Conservation (phyloP, 2,797 vertebrate genomes). For the Cyprinodon diabolis region DNA sequence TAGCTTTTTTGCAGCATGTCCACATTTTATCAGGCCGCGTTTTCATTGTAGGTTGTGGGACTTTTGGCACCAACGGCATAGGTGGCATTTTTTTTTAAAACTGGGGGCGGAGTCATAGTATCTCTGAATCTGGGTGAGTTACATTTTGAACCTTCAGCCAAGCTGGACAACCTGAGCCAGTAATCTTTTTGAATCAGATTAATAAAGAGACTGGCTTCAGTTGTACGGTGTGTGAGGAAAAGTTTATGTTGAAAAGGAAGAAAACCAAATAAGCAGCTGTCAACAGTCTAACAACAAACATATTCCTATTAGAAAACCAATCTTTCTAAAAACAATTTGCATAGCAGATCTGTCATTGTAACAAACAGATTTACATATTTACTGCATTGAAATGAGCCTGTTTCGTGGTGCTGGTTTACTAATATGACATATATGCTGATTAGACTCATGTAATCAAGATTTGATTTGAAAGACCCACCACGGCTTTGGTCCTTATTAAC, state of each 20-base stretch:
- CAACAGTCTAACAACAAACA: neutral
- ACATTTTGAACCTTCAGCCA: neutral
- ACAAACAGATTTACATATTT: neutral
- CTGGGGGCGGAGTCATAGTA: no score
- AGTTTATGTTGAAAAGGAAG: neutral
- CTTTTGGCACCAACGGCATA: no score
- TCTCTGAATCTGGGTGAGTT: no score
- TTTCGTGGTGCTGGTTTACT: slow-evolving; percentile 16
- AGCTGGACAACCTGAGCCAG: neutral
- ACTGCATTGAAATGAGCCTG: slow-evolving; percentile 14
- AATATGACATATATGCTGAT: slow-evolving; percentile 42
- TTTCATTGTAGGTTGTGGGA: no score
- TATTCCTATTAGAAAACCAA: no score
- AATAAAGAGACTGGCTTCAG: neutral
- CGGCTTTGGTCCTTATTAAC: slow-evolving; percentile 48
- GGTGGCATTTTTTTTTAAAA: no score
- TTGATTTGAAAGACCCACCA: slow-evolving; percentile 54
- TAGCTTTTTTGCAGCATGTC: no score
- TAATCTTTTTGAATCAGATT: neutral
- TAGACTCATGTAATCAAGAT: slow-evolving; percentile 51
- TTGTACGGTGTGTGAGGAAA: neutral
- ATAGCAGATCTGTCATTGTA: neutral
- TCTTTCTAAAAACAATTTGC: neutral
- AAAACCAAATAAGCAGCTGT: neutral
- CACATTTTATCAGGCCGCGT: no score